Evolutionary conservation across 2,113 vertebrate genomes (phyloP), one percentile per base, ranked within the genome.

Genomic region (Heterochromis multidens): DNA sequence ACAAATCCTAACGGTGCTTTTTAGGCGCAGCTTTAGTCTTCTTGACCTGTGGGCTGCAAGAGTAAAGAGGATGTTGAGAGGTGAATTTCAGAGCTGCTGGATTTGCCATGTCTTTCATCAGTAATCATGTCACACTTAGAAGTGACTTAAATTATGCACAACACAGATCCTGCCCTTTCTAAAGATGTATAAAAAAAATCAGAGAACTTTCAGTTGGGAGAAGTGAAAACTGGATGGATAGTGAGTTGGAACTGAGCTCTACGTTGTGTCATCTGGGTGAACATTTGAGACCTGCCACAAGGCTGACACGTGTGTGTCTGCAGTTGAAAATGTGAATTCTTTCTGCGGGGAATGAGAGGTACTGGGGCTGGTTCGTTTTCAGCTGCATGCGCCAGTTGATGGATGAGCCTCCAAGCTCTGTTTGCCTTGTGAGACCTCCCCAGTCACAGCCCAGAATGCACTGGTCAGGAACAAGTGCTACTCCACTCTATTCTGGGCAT

Each of bases 331-430:
- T 19, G 52, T 58, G 77, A 62, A 5, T 80, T 4, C 46, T 61
- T 56, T 14, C 72, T 6, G n/a, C 37, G 27, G 46, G 61, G 72
- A 82, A 29, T 4, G 7, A 29, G 77, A 27, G 56, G 62, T 14
- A 58, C n/a, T n/a, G n/a, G 76, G 60, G 59, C 52, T 9, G 14
- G 21, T 70, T 80, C 56, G 59, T 87, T 81, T 84, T 86, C 62
- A 27, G 72, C 78, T 67, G 58, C 40, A 37, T 21, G 76, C 81
- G 63, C 56, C 62, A 4, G 58, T 72, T 95, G 94, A 95, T 94
- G 85, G 91, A 95, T 95, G 91, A 94, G 87, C 81, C 86, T 85
- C 61, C 14, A 35, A 86, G 90, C 82, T 85, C 5, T 29, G 72
- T 82, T 83, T 81, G 37, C 81, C 82, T 83, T 16, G 80, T 78